Conservation (phyloP, 35 echinoderm and acorn worm genomes). For the Hemicentrotus pulcherrimus region DNA sequence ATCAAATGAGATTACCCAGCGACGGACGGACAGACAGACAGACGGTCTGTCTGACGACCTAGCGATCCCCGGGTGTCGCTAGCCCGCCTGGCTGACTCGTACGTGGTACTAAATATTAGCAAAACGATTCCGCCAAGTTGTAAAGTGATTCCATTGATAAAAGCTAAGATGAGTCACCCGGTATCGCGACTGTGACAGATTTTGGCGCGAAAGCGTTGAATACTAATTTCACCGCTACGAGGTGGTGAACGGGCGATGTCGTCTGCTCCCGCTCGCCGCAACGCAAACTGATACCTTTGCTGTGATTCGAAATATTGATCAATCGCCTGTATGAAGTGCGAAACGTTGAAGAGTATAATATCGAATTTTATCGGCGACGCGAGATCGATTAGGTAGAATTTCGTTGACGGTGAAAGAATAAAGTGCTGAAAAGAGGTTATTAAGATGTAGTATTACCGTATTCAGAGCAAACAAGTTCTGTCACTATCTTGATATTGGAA, state of each 20-base stretch:
- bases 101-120: not conserved
- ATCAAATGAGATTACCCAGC: not conserved
- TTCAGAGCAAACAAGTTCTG: not conserved
- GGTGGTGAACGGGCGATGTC: not conserved
- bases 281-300: constrained; percentile 6
- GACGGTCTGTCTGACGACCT: not conserved
- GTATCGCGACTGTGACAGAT: not conserved
- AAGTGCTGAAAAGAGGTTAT: not conserved
- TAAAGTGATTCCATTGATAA: constrained; percentile 2
- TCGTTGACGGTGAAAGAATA: not conserved
- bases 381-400: not conserved
- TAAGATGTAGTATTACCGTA: not conserved
- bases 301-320: not conserved
- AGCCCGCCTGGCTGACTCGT: not conserved
- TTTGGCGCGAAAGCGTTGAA: not conserved
- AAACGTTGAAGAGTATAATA: not conserved
- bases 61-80: not conserved
- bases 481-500: not conserved
- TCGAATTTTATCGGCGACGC: not conserved
- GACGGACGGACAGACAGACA: not conserved
- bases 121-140: not conserved
- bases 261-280: not conserved
- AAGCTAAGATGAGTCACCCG: not conserved
- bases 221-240: not conserved
- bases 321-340: not conserved